Evolutionary conservation across 2,888 invertebrate genomes (phyloP).

Genomic region (Ernsta delagoae): DNA sequence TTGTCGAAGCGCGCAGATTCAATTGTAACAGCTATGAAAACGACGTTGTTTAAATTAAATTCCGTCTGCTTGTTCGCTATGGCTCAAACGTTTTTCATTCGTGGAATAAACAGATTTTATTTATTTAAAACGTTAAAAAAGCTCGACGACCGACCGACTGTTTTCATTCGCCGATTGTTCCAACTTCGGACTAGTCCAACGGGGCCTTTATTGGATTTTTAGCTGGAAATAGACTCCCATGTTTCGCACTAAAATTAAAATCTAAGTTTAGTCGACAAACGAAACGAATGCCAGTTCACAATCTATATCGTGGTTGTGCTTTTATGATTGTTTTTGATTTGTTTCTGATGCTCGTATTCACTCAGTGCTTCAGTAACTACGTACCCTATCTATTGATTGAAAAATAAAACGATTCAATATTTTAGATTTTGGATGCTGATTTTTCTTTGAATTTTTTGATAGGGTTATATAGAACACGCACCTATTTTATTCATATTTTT

Average conservation of each 20-base stretch:
- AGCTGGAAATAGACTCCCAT: conserved; percentile 28
- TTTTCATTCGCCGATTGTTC: conserved; percentile 48
- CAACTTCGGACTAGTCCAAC: conserved; percentile 40
- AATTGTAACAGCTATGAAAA: conserved; percentile 50
- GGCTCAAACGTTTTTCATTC: conserved; percentile 52
- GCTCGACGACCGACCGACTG: conserved; percentile 41
- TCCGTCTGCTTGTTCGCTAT: conserved; percentile 57
- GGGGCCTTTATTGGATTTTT: conserved; percentile 43
- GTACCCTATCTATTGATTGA: no score
- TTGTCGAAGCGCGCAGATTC: conserved; percentile 43
- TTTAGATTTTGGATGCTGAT: no score
- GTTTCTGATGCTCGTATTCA: not conserved
- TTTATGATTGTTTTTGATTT: not conserved
- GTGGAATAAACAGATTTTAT: conserved; percentile 52
- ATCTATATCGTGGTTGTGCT: not conserved
- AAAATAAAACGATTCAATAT: no score
- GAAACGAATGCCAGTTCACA: not conserved
- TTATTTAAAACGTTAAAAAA: conserved; percentile 50
- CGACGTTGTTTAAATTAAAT: conserved; percentile 61
- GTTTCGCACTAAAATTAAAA: conserved; percentile 34
- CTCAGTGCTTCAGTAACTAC: no score
- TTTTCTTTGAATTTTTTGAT: no score
- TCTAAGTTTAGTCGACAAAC: conserved; percentile 19
- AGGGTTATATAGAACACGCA: no score
- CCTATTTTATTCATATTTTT: no score